phyloP scores from a whole-genome alignment of 2,797 vertebrate genomes.

The Pangasius krempfi region DNA sequence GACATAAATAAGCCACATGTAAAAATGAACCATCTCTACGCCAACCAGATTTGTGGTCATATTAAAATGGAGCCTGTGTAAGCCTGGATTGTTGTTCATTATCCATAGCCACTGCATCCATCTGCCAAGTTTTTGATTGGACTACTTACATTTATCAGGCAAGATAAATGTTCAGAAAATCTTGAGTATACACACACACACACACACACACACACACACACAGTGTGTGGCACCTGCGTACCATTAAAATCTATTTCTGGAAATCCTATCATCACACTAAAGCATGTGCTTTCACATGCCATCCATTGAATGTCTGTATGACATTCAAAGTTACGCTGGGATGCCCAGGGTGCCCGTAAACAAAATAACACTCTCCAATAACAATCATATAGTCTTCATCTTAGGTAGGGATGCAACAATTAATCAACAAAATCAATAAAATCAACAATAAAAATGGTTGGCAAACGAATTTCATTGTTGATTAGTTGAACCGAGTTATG shows the following conservation, averaged over 20 bases:
- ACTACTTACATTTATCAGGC: constrained; percentile 19
- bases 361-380: neutral
- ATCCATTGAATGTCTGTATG: constrained; percentile 21
- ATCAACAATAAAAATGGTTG: neutral
- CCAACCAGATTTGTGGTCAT: neutral
- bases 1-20: constrained; percentile 17
- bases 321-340: neutral
- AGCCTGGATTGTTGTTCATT: neutral
- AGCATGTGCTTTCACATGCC: constrained; percentile 60
- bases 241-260: constrained; percentile 57
- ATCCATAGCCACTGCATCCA: neutral
- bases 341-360: constrained; percentile 7
- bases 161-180: constrained; percentile 11
- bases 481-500: neutral
- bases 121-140: constrained; percentile 15
- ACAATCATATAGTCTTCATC: neutral
- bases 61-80: constrained; percentile 10
- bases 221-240: constrained; percentile 27
- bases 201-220: constrained; percentile 23
- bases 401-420: neutral
- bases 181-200: constrained; percentile 5
- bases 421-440: neutral
- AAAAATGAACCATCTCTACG: neutral
- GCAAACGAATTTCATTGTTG: neutral
- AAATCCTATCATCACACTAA: constrained; percentile 46